Evolutionary conservation across 2,888 invertebrate genomes (phyloP), one percentile per base, ranked within the genome.

Genomic region (Clitarchus hookeri): DNA sequence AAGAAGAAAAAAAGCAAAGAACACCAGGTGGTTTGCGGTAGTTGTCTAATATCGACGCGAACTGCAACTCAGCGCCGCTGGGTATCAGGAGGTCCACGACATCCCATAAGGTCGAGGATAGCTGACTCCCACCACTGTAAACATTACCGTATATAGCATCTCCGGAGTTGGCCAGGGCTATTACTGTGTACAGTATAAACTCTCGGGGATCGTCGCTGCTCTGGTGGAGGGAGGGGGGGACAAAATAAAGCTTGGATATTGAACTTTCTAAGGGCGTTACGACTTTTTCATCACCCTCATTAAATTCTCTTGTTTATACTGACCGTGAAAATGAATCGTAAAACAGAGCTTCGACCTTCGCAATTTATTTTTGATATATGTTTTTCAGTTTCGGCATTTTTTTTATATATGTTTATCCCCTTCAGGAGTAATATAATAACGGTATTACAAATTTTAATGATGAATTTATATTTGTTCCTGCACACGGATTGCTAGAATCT

Each of bases 201-300:
- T 65, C 65, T n/a, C 16, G 48, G 48, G 1, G 65, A 65, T 65
- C 65, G n/a, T n/a, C 23, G n/a, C n/a, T n/a, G n/a, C n/a, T n/a
- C n/a, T n/a, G n/a, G n/a, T n/a, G n/a, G n/a, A n/a, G n/a, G n/a
- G n/a, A n/a, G 23, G n/a, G 65, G 23, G n/a, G 23, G 16, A 65
- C n/a, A 65, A n/a, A 65, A 65, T 65, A 65, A 65, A 65, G 65
- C 65, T 65, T 23, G 65, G 65, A 65, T n/a, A n/a, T 65, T n/a
- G 65, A 65, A 65, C 23, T 23, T 9, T 19, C 23, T 3, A 65
- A 65, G 16, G 65, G 11, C n/a, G 65, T 65, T n/a, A 48, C 16
- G 16, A 48, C 48, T 48, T 48, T 48, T 48, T 48, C 16, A 48
- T 8, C 48, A 6, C 48, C 16, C 48, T 48, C 1, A 48, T 48